These are phyloP conservation scores for Rosalia funebris DNA, from an alignment of 2,888 invertebrate genomes.

Conservation along the genomic window DNA sequence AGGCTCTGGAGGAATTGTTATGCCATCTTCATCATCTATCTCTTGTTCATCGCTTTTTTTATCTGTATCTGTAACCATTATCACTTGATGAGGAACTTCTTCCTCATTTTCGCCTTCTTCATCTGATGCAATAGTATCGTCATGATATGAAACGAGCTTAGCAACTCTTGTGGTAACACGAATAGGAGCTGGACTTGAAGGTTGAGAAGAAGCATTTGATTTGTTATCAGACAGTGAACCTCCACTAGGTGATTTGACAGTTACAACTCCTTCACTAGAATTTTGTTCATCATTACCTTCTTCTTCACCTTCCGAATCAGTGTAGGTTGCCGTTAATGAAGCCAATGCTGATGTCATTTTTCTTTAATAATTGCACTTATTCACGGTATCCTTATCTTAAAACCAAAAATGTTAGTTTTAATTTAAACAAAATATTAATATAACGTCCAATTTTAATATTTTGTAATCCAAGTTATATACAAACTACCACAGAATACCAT, in stretches of 20 bases:
- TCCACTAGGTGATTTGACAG: conserved; percentile 50
- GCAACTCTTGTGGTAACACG: conserved; percentile 61
- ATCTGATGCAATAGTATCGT: conserved; percentile 77
- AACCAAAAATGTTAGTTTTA: no score
- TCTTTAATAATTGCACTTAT: no score
- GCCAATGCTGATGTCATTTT: conserved; percentile 72
- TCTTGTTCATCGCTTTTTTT: conserved; percentile 46
- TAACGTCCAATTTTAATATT: no score
- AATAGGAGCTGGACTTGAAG: conserved; percentile 56
- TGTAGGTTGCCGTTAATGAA: conserved; percentile 88
- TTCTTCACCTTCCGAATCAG: conserved; percentile 91
- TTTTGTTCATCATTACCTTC: conserved; percentile 70
- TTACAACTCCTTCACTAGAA: conserved; percentile 51
- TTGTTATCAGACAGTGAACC: conserved; percentile 53
- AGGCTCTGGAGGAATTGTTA: conserved; percentile 84
- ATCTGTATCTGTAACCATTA: conserved; percentile 63
- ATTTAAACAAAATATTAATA: no score
- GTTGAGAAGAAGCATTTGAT: conserved; percentile 66
- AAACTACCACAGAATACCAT: no score
- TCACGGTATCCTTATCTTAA: no score
- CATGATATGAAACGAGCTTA: conserved; percentile 66
- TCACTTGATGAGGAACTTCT: conserved; percentile 63
- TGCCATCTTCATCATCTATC: conserved; percentile 66
- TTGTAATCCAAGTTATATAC: no score
- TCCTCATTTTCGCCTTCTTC: conserved; percentile 73